These are phyloP conservation scores for Platycheirus rosarum DNA, from an alignment of 2,888 invertebrate species.

Conservation along the genomic window DNA sequence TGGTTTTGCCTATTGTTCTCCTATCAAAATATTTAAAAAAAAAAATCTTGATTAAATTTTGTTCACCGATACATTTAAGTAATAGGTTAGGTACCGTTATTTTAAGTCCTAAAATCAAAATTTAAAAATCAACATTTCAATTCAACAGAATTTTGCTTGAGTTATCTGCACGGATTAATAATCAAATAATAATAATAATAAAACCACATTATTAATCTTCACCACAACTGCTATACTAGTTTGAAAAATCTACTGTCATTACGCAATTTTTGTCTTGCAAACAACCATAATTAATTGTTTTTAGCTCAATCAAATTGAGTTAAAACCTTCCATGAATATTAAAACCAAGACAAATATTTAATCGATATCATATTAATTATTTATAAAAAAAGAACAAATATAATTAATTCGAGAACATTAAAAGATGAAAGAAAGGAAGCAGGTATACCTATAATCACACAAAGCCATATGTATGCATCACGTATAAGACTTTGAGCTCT, in stretches of 20 bases:
- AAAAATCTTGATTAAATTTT: no score
- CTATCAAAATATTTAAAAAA: no score
- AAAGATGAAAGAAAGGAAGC: not conserved
- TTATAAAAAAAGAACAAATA: slow-evolving; percentile 34
- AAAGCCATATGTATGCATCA: not conserved
- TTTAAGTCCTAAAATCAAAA: no score
- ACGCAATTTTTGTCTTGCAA: slow-evolving; percentile 24
- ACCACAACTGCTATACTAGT: not conserved
- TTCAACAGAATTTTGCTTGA: no score
- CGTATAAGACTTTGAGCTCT: not conserved
- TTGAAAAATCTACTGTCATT: slow-evolving; percentile 22
- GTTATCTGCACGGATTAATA: no score
- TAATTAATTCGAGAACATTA: slow-evolving; percentile 41
- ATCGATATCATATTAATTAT: slow-evolving; percentile 54
- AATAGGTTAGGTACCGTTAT: no score
- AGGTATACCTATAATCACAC: no score
- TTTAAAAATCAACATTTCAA: no score
- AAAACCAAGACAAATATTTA: slow-evolving; percentile 54
- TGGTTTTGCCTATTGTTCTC: no score
- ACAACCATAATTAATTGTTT: slow-evolving; percentile 25
- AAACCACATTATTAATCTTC: not conserved
- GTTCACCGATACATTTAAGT: no score
- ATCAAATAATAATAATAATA: not conserved
- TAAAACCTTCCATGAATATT: slow-evolving; percentile 49
- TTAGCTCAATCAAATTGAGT: slow-evolving; percentile 38